Conservation (phyloP, 2,888 invertebrate species). For the Aphodius sticticus region DNA sequence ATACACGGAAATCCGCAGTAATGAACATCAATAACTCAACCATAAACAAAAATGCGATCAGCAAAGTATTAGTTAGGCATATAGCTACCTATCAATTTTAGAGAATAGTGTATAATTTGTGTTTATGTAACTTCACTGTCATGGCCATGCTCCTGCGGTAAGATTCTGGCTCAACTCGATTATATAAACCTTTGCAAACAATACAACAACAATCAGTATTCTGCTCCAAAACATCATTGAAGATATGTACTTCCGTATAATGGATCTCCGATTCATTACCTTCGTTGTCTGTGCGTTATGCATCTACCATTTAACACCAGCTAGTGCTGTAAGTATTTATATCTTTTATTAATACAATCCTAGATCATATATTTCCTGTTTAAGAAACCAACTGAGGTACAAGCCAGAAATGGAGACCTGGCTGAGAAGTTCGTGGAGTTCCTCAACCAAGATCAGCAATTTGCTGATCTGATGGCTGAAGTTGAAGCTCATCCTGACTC, state of each 20-base stretch:
- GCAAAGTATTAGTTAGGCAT: background rate
- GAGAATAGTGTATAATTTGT: slow-evolving; percentile 28
- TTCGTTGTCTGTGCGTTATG: slow-evolving; percentile 7
- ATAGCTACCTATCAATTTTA: slow-evolving; percentile 4
- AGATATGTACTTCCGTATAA: background rate
- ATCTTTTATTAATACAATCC: background rate
- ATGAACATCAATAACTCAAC: slow-evolving; percentile 5
- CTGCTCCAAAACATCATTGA: background rate
- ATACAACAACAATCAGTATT: slow-evolving; percentile 5
- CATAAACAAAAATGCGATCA: slow-evolving; percentile 7
- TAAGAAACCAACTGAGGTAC: slow-evolving; percentile 26
- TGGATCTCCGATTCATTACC: background rate
- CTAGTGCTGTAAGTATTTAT: slow-evolving; percentile 7
- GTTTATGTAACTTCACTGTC: slow-evolving; percentile 33
- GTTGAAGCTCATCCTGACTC: slow-evolving; percentile 26
- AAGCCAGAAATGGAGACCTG: slow-evolving; percentile 44
- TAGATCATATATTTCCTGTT: background rate
- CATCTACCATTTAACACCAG: background rate
- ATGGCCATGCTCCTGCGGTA: slow-evolving; percentile 28
- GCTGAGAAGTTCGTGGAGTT: slow-evolving; percentile 53
- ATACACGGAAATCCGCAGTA: background rate
- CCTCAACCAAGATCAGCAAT: slow-evolving; percentile 53
- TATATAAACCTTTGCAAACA: slow-evolving; percentile 15
- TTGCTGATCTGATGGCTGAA: slow-evolving; percentile 36
- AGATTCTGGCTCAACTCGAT: background rate